Base-by-base conservation (phyloP, 2,888 invertebrate genomes). In the Piscicola geometra region DNA sequence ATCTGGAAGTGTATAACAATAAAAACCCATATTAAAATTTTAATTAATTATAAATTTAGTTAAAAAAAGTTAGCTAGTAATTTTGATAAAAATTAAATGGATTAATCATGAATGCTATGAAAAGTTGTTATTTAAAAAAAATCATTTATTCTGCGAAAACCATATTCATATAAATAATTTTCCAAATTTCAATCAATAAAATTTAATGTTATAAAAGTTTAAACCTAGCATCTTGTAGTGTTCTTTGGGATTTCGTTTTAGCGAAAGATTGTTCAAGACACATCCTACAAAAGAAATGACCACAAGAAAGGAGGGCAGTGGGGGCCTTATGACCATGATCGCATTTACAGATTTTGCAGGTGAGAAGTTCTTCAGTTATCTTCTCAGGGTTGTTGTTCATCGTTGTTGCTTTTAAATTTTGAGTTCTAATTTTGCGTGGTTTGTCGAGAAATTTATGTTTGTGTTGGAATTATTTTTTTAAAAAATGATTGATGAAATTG, bases 341-440 rank as follows among this genome's bases (percentile, higher is more conserved):
- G n/a, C 36, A 18, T 3, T 52, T 52, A 25, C 72, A 72, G 3
- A 60, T 25, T 9, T 5, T n/a, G 36, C 72, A 72, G 33, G 52
- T 56, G 3, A 72, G 28, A 60, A 56, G 60, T 60, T 72, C 72
- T 56, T 72, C 72, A 3, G 72, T 72, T 33, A 72, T 33, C 41
- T 41, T 41, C 41, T 41, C 41, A 5, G 41, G 41, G 41, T 41
- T 41, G 41, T 41, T 41, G 41, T 41, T 41, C 41, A 41, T 64
- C 21, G 30, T 64, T 3, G 64, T 21, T 50, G 52, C 21, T 50
- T 15, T 50, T 50, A 50, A 50, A n/a, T n/a, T n/a, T n/a, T n/a
- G n/a, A n/a, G n/a, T n/a, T n/a, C n/a, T n/a, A n/a, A n/a, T n/a
- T n/a, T n/a, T n/a, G n/a, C n/a, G n/a, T n/a, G n/a, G 28, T 50